Conservation (phyloP, 2,888 invertebrate genomes). For the Cylindroiulus punctatus region DNA sequence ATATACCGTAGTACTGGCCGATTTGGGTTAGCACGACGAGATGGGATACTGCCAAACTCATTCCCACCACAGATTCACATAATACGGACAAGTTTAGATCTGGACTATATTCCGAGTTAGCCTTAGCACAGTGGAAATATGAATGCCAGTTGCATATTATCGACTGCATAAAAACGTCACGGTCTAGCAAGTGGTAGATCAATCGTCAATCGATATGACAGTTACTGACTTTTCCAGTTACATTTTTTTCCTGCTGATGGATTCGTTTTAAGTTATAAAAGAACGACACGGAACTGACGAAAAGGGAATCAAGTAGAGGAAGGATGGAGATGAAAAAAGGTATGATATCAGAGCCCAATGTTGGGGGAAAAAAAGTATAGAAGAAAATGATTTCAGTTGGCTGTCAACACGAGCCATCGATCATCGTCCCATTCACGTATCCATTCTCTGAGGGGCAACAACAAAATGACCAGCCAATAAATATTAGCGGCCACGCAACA, state of each 20-base stretch:
- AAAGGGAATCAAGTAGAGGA: not conserved
- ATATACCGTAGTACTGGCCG: no score
- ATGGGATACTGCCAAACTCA: no score
- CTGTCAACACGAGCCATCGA: constrained; percentile 41
- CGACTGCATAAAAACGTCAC: constrained; percentile 18
- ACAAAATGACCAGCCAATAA: constrained; percentile 30
- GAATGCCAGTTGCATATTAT: constrained; percentile 16
- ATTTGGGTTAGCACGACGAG: no score
- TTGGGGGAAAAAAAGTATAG: not conserved
- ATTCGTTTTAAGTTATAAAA: constrained; percentile 28
- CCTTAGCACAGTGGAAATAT: not conserved
- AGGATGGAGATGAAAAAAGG: not conserved
- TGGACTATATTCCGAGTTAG: not conserved
- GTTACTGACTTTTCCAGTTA: constrained; percentile 44
- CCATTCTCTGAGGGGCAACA: not conserved
- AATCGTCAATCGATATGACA: constrained; percentile 43
- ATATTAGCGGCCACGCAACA: constrained; percentile 23
- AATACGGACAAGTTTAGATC: no score
- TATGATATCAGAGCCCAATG: constrained; percentile 1
- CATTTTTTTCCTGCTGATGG: constrained; percentile 8
- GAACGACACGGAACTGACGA: constrained; percentile 1
- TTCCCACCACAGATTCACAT: no score
- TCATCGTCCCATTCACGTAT: not conserved
- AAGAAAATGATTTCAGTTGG: constrained; percentile 37
- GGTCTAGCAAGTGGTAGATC: constrained; percentile 4